Conservation (phyloP, 2,113 vertebrate genomes). For the Gobius niger region DNA sequence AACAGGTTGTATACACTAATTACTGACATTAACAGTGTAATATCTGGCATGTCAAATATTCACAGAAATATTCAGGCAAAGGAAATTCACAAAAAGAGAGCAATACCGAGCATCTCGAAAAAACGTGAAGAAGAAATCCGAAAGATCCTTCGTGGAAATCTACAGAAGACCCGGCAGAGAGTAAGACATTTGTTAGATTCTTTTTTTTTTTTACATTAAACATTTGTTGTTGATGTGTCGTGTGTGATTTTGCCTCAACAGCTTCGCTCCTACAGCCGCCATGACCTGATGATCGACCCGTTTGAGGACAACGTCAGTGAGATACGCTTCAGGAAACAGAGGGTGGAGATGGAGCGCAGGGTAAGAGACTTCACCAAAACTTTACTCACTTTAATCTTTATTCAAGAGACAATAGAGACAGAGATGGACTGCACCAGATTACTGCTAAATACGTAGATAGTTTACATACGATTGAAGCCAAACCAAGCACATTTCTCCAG, state of each 20-base stretch:
- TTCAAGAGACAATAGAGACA: no score
- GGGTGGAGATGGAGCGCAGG: constrained; percentile 48
- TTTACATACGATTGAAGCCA: no score
- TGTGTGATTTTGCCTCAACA: constrained; percentile 44
- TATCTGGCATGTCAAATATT: no score
- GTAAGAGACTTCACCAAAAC: neutral
- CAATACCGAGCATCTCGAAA: constrained; percentile 84
- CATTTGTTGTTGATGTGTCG: neutral
- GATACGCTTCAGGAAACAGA: constrained; percentile 84
- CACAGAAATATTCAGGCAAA: constrained; percentile 81
- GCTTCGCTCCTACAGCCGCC: constrained; percentile 93
- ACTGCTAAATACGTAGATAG: no score
- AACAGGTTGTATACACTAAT: neutral
- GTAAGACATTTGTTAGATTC: constrained; percentile 76
- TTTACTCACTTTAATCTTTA: neutral
- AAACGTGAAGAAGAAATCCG: constrained; percentile 90
- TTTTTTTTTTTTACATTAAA: neutral
- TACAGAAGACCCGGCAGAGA: constrained; percentile 90
- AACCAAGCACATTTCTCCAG: no score
- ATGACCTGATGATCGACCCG: constrained; percentile 87
- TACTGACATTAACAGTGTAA: no score
- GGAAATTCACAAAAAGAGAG: constrained; percentile 44
- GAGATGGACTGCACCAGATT: no score
- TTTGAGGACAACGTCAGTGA: constrained; percentile 89
- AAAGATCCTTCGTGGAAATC: constrained; percentile 85